Base-by-base conservation (phyloP, 1,140 invertebrate species). In the Trichomalopsis sarcophagae region DNA sequence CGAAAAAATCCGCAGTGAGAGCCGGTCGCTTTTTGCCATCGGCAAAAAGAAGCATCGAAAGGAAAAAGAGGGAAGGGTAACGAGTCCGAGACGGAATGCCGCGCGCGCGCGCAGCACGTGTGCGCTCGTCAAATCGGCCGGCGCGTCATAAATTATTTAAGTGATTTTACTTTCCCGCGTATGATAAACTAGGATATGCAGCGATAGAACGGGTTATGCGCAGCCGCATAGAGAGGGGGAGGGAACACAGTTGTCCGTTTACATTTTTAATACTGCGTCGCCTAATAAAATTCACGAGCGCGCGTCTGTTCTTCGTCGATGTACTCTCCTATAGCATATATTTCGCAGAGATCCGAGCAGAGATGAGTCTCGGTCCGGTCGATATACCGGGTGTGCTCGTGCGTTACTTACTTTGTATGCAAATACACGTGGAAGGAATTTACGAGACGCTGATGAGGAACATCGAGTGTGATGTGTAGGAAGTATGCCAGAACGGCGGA, bases 281-380 rank as follows among this genome's bases (percentile, higher is more conserved):
- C 81, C 87, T 89, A 89, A 90, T 90, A 87, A 88, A 87, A 83
- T n/a, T 75, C 75, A 76, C 47, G 36, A 81, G 69, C 10, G 33
- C 23, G 71, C 9, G 71, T 13, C 71, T 36, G 33, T 36, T 36
- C 33, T 44, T 44, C 40, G 9, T 10, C 10, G 40, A 10, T 44
- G 40, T 44, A 44, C 40, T 44, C 7, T 44, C 6, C 17, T 36
- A 36, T 36, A 36, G 33, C 40, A 44, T 44, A 44, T 44, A 44
- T 44, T 44, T 10, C 40, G 40, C 10, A 9, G 40, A 44, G 40
- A 44, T 44, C 40, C n/a, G n/a, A n/a, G n/a, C n/a, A n/a, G n/a
- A n/a, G n/a, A n/a, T n/a, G n/a, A 44, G 40, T 44, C 40, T 44
- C 40, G 9, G 40, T 9, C 40, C 40, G 40, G 6, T 44, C 40